Evolutionary conservation across 2,888 invertebrate species (phyloP).

Genomic region (Drosophila niveifrons): DNA sequence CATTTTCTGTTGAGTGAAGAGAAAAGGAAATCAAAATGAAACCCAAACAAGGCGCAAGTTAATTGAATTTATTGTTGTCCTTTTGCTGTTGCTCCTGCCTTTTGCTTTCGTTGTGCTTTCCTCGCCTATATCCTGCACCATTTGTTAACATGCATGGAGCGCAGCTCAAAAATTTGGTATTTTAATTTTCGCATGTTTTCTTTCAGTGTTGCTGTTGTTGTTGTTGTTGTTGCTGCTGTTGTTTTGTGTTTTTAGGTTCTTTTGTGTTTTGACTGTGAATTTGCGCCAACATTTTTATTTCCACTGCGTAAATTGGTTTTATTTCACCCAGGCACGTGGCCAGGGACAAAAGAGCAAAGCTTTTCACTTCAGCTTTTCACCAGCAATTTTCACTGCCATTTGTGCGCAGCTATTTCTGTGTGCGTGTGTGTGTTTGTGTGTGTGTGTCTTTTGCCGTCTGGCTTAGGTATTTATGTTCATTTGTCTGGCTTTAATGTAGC

Average conservation of each 20-base stretch:
- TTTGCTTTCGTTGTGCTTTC: constrained; percentile 19
- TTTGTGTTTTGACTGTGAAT: constrained; percentile 40
- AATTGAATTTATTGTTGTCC: constrained; percentile 77
- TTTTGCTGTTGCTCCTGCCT: constrained; percentile 26
- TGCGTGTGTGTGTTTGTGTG: constrained; percentile 1
- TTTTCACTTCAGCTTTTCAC: constrained; percentile 23
- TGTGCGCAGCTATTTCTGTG: neutral
- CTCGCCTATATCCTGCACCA: constrained; percentile 32
- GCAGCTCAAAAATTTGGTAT: constrained; percentile 40
- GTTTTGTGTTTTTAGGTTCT: constrained; percentile 18
- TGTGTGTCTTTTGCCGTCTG: constrained; percentile 23
- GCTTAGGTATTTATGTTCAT: constrained; percentile 40
- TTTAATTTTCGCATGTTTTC: constrained; percentile 58
- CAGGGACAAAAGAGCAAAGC: constrained; percentile 13
- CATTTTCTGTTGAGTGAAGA: constrained; percentile 34
- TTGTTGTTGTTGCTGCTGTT: neutral
- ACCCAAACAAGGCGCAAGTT: constrained; percentile 62
- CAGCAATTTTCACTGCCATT: constrained; percentile 37
- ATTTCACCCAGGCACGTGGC: constrained; percentile 30
- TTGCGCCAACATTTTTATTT: constrained; percentile 23
- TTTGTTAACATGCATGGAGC: constrained; percentile 42
- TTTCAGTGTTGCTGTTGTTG: neutral
- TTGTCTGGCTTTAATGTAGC: constrained; percentile 50
- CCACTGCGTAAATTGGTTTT: constrained; percentile 50
- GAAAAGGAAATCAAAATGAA: constrained; percentile 50